Evolutionary conservation across 2,888 invertebrate species (phyloP), one percentile per base, ranked within the genome.

Genomic region (Pandemis corylana): DNA sequence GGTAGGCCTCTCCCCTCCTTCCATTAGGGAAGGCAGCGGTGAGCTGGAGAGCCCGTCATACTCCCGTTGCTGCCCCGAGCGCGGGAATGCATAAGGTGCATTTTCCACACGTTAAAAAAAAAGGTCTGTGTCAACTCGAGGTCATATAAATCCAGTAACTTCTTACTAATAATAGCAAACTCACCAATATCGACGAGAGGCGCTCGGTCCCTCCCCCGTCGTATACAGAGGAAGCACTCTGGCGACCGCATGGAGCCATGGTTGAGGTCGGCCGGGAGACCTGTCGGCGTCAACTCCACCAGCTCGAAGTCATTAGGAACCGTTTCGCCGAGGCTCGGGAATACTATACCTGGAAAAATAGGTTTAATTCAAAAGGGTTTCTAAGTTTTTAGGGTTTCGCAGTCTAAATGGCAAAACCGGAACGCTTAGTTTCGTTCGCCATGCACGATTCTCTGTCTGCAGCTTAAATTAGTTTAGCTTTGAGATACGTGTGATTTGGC

Each of bases 161-260:
- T 7, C 44, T 46, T 46, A 46, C 10, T 12, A 3, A 12, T 12
- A 46, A 10, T 4, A n/a, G n/a, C 51, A 51, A 51, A 81, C 92
- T 95, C 95, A 98, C 99, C 99, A 84, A 99, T 98, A 94, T 99
- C 99, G 67, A 99, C 99, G 77, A 99, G 96, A 9, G 99, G 99
- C 69, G 99, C 98, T 85, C 98, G 98, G 88, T 99, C 99, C 82
- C 98, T 95, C 46, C 99, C 99, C 75, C 99, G 95, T 78, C 97
- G 95, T 90, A 96, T 98, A 90, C 99, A 99, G 72, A 99, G 95
- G 90, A 96, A 99, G 88, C 99, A 98, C 88, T 98, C 98, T 7
- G 97, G 97, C 76, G 98, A 98, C 61, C 99, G 96, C 84, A 99
- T 95, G 81, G 99, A 99, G 49, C 99, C 99, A 96, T 99, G 99